These are phyloP conservation scores for Valencia hispanica DNA, from an alignment of 2,797 vertebrate species.

Conservation along the genomic window DNA sequence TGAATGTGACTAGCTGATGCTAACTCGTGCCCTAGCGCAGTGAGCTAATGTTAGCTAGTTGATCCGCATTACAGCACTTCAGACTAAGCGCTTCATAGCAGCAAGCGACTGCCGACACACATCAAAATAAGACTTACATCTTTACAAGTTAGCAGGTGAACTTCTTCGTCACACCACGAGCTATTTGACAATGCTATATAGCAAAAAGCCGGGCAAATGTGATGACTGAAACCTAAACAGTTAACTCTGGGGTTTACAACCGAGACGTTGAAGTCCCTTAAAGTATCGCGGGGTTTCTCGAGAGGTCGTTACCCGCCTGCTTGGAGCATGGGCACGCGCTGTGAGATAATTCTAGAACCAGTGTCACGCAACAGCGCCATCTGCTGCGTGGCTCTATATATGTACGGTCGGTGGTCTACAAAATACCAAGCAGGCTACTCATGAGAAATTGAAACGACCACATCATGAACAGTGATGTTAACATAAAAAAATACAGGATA, in stretches of 20 bases:
- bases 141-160: constrained; percentile 37
- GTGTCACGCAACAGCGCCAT: constrained; percentile 18
- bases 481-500: too few species aligned
- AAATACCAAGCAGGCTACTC: not conserved
- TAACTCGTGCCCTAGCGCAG: constrained; percentile 62
- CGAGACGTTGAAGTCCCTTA: not conserved
- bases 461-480: too few species aligned
- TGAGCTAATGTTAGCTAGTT: constrained; percentile 46
- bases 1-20: constrained; percentile 29
- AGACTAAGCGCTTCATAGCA: constrained; percentile 8
- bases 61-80: constrained; percentile 13
- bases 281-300: constrained; percentile 71
- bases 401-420: not conserved
- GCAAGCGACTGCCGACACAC: not conserved
- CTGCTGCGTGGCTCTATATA: not conserved
- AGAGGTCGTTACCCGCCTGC: constrained; percentile 28
- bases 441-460: not conserved
- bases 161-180: constrained; percentile 31
- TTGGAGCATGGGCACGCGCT: constrained; percentile 1
- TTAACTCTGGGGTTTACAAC: constrained; percentile 42
- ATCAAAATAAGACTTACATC: constrained; percentile 69
- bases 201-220: constrained; percentile 26
- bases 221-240: constrained; percentile 51
- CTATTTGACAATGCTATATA: constrained; percentile 1
- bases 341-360: constrained; percentile 49